A percentile compares a stretch with the other conserved stretches of the same genome.
Conservation (phyloP, 2,797 vertebrate genomes). For the Poeciliopsis turneri region DNA sequence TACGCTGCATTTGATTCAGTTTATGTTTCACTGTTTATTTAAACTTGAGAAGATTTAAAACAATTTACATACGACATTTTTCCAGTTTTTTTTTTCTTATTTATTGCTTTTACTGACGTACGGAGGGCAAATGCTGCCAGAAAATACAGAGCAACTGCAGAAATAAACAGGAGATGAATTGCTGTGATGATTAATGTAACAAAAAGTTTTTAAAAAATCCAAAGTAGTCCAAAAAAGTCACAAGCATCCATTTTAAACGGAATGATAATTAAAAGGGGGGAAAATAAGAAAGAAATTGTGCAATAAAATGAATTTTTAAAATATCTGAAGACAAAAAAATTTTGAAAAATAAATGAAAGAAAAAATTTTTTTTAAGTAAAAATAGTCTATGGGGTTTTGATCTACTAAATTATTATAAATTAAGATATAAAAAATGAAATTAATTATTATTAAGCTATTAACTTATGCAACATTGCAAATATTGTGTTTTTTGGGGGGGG, state of each 20-base stretch:
- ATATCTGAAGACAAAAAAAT: not conserved
- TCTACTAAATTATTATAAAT: not conserved
- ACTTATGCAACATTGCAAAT: not conserved
- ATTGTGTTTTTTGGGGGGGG: not conserved
- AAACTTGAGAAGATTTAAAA: slow-evolving; percentile 1
- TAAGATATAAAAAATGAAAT: not conserved
- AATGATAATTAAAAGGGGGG: not conserved
- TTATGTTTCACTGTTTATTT: not conserved
- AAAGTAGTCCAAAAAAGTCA: not conserved
- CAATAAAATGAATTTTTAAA: not conserved
- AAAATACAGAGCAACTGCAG: not conserved
- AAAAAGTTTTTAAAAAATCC: not conserved
- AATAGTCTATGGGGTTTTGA: not conserved
- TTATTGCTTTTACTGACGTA: not conserved
- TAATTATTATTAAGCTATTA: not conserved
- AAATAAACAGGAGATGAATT: not conserved
- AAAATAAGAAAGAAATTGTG: not conserved
- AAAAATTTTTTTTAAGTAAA: not conserved
- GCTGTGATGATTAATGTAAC: not conserved
- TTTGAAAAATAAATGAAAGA: not conserved
- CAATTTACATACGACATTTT: not conserved
- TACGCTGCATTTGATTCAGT: not conserved
- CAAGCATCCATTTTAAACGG: not conserved
- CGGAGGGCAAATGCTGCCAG: not conserved
- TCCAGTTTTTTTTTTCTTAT: not conserved